Evolutionary conservation across 2,888 invertebrate species (phyloP).

Genomic region (Megaustenia siamemsis): DNA sequence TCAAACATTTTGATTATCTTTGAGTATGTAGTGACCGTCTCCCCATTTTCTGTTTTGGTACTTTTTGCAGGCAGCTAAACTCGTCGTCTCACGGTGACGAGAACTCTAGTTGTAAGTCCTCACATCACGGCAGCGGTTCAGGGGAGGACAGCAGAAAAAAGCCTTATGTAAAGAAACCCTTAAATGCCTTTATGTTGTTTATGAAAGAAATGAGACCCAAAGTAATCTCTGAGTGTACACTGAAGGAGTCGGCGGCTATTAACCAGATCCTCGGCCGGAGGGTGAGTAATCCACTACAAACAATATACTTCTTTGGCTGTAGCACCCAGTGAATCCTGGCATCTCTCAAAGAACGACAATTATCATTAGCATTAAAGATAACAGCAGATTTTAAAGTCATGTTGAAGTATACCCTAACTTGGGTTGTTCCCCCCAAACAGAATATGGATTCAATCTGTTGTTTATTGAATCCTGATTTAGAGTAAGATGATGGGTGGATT

Average conservation of each 20-base stretch:
- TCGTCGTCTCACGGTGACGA: conserved; percentile 54
- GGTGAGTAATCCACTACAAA: conserved; percentile 55
- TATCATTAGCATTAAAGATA: too few relatives aligned
- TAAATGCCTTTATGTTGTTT: conserved; percentile 99
- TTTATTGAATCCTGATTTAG: too few relatives aligned
- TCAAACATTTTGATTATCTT: conserved; percentile 46
- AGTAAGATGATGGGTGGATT: too few relatives aligned
- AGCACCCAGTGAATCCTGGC: conserved; percentile 8
- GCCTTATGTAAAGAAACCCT: conserved; percentile 96
- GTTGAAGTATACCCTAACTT: too few relatives aligned
- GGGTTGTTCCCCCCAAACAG: too few relatives aligned
- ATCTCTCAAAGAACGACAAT: too few relatives aligned
- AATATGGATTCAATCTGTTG: too few relatives aligned
- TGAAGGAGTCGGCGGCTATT: conserved; percentile 99
- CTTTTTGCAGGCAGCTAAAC: conserved; percentile 52
- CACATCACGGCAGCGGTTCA: conserved; percentile 47
- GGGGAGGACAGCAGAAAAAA: conserved; percentile 72
- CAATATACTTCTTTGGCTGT: conserved; percentile 30
- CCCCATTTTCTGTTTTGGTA: conserved; percentile 39
- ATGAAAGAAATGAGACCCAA: conserved; percentile 99
- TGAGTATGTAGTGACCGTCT: conserved; percentile 44
- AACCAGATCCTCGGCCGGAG: conserved; percentile 93
- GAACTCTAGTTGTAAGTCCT: conserved; percentile 52
- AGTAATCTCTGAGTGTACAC: conserved; percentile 98
- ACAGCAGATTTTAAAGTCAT: too few relatives aligned